Base-by-base conservation (phyloP, 1,140 invertebrate species). In the Drosophila sp. region DNA sequence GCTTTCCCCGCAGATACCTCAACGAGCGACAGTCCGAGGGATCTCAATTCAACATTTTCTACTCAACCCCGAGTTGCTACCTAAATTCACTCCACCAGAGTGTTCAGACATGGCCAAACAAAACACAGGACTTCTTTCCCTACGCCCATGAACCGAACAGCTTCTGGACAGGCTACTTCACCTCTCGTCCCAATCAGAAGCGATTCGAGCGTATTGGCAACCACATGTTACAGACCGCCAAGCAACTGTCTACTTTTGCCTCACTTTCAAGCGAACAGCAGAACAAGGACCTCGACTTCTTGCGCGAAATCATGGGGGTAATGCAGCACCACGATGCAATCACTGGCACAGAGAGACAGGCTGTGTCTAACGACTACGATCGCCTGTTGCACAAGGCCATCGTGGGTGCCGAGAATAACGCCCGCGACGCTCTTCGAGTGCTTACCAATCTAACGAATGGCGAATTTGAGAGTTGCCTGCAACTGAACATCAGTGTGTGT, bases 131-230 rank as follows among this genome's bases (percentile, higher is more conserved):
- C 81, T 99, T 98, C 93, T 98, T 98, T 80, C 98, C 98, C 0
- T 99, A 99, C 92, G 96, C 97, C 0, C 96, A 95, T 69, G 95
- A 96, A 79, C 93, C 94, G 2, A 95, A 98, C 80, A 93, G 95
- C 0, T 98, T 95, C 91, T 99, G 98, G 98, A 98, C 97, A 0
- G 98, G 98, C 0, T 99, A 98, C 91, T 99, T 97, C 87, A 97
- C 97, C 0, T 99, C 98, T 0, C 94, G 97, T 68, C 96, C 97
- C 3, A 95, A 97, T 0, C 93, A 97, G 0, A 98, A 98, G 82
- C 94, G 95, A 44, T 96, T 94, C 81, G 96, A 97, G 78, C 93
- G 97, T 54, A 91, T 95, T 65, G 95, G 95, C 1, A 98, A 98
- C 81, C 96, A 95, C 83, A 95, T 96, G 61, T 90, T 98, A 10